Evolutionary conservation across 2,113 vertebrate genomes (phyloP).

Genomic region (Neomonachus schauinslandi): DNA sequence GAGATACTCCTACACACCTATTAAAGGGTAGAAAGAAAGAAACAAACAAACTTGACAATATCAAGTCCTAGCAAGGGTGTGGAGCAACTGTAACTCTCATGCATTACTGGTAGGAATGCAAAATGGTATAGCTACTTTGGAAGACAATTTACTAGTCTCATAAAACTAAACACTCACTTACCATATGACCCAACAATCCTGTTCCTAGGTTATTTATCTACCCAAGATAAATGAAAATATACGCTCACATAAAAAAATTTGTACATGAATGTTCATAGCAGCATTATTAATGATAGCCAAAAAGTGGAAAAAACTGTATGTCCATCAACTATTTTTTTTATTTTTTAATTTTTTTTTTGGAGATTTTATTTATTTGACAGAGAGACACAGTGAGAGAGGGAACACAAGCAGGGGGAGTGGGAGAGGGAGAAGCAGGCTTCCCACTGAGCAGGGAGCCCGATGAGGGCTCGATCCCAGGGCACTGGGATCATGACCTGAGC

Average conservation of each 20-base stretch:
- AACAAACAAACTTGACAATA: neutral
- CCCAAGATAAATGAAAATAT: neutral
- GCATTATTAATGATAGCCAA: neutral
- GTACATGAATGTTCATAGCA: neutral
- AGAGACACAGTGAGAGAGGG: too few species aligned
- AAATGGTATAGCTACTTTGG: neutral
- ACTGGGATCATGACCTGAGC: too few species aligned
- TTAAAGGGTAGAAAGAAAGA: neutral
- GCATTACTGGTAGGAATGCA: neutral
- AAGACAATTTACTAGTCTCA: constrained; percentile 21
- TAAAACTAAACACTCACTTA: constrained; percentile 1
- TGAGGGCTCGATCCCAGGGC: too few species aligned
- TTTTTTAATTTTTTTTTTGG: too few species aligned
- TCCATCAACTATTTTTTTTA: neutral
- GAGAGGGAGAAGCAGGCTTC: too few species aligned
- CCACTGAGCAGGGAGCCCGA: too few species aligned
- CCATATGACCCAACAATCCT: neutral
- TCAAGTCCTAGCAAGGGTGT: neutral
- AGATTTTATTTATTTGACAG: too few species aligned
- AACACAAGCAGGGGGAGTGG: too few species aligned
- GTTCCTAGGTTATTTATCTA: constrained; percentile 5
- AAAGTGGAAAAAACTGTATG: neutral
- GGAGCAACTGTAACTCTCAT: neutral
- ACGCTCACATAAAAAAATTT: neutral
- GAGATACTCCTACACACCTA: neutral